A percentile compares a stretch with the other conserved stretches of the same genome.
phyloP scores from a whole-genome alignment of 23 tunicate genomes.

The Styela plicata region DNA sequence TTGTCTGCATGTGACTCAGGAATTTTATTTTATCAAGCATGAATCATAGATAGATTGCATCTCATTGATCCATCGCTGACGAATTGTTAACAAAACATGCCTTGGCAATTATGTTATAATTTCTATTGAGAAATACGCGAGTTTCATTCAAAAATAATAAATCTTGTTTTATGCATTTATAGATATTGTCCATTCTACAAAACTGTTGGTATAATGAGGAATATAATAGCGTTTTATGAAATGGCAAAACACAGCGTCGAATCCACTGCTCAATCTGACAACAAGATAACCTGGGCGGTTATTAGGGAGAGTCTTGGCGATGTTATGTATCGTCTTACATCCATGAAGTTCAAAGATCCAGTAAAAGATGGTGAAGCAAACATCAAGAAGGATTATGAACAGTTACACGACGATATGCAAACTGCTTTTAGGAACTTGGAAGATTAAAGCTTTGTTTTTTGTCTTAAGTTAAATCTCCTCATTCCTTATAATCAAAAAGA shows the following conservation, averaged over 20 bases:
- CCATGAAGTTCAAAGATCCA: slow-evolving; percentile 98
- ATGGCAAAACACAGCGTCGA: slow-evolving; percentile 82
- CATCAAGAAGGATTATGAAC: slow-evolving; percentile 79
- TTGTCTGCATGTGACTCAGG: too few relatives aligned
- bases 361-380: slow-evolving; percentile 90
- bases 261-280: slow-evolving; percentile 86
- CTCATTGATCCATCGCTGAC: too few relatives aligned
- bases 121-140: too few relatives aligned
- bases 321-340: slow-evolving; percentile 79
- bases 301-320: slow-evolving; percentile 85
- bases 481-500: too few relatives aligned
- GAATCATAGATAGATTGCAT: too few relatives aligned
- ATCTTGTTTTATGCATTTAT: background rate
- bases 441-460: slow-evolving; percentile 49
- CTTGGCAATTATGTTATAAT: too few relatives aligned
- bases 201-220: slow-evolving; percentile 94
- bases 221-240: slow-evolving; percentile 92
- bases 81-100: too few relatives aligned
- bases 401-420: slow-evolving; percentile 91
- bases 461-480: too few relatives aligned
- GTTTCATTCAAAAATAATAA: too few relatives aligned
- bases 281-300: slow-evolving; percentile 92
- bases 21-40: too few relatives aligned
- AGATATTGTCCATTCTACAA: slow-evolving; percentile 99
- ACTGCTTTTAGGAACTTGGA: slow-evolving; percentile 81